Base-by-base conservation (phyloP, 64 coral and sea anemone genomes). In the Astreopora myriophthalma region DNA sequence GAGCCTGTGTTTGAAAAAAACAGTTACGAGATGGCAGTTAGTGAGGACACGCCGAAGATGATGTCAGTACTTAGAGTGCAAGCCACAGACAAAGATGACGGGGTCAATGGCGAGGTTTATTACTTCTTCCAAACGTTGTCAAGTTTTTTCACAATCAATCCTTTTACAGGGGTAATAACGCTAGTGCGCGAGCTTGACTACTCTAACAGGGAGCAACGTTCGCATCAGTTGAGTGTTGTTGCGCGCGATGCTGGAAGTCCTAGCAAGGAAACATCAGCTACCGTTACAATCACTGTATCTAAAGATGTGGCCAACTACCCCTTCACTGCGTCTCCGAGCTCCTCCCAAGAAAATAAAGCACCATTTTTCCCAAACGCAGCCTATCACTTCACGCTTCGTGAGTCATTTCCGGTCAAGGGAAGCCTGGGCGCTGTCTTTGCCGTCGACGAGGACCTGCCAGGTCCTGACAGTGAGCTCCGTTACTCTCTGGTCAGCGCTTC, bases 161-260 rank as follows among this genome's bases (percentile, higher is more conserved):
- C 87, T 6, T 71, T 84, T 12, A 97, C 87, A 11, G 95, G 95
- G 14, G 65, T 52, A 31, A 31, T 97, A 1, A 80, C 13, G 39
- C 64, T 94, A 11, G 86, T 94, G 2, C 86, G 92, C 23, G 86
- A 88, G 36, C n/a, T 97, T n/a, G 84, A 89, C 75, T 97, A 97
- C 32, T 27, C 35, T 44, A 64, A 94, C 44, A 90, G 68, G 14
- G 6, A 28, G 16, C 92, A 97, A 66, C 89, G 79, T 25, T 25
- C 77, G 2, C 93, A 93, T 80, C 72, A 55, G 13, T 48, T 97
- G 68, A 89, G 67, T 20, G 79, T 97, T n/a, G 2, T 86, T 0
- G 95, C 95, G 9, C 71, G 62, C 61, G 95, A 97, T 65, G 87
- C 79, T 32, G 95, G 95, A 29, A 58, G 48, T 34, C 91, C 91